Base-by-base conservation (phyloP, 2,113 vertebrate genomes). In the Chascanopsetta lugubris region DNA sequence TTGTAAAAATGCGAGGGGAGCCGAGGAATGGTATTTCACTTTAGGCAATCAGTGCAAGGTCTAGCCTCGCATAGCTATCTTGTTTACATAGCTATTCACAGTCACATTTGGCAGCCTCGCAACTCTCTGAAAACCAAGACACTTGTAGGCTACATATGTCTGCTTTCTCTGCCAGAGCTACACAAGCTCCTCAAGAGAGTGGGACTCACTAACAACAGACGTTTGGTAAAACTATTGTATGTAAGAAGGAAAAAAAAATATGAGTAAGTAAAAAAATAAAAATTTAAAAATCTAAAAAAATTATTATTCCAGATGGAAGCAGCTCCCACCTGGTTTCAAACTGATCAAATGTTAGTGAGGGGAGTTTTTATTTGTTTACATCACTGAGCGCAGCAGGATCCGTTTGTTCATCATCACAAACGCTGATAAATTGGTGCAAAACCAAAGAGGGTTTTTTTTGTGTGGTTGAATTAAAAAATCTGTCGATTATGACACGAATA, bases 51-150 rank as follows among this genome's bases (percentile, higher is more conserved):
- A 62, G 77, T 53, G 72, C 69, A 45, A 83, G 87, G 82, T 85
- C 84, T 79, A 66, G 78, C 75, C 72, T 82, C 77, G 51, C 88
- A 79, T 72, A 84, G 81, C 78, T 69, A 84, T 85, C 84, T 84
- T 89, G 87, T 91, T 91, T 89, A 88, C 87, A 88, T 79, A 85
- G 82, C 85, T 83, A 82, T 87, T 90, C 87, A 85, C 85, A 84
- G 83, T 77, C 84, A 79, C 88, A 85, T 80, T 89, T 89, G 89
- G 88, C 87, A 81, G 64, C 80, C 79, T 55, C 2, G 48, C 71
- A 79, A 84, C 82, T 75, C 77, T 64, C 82, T 70, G 75, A 79
- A 89, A 89, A 79, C 77, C 82, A 87, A 85, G 82, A 78, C 75
- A 87, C 88, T 82, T 82, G 83, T 81, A 69, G 58, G 68, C 65